phyloP scores from a whole-genome alignment of 2,888 invertebrate genomes.

The Lysandra bellargus region DNA sequence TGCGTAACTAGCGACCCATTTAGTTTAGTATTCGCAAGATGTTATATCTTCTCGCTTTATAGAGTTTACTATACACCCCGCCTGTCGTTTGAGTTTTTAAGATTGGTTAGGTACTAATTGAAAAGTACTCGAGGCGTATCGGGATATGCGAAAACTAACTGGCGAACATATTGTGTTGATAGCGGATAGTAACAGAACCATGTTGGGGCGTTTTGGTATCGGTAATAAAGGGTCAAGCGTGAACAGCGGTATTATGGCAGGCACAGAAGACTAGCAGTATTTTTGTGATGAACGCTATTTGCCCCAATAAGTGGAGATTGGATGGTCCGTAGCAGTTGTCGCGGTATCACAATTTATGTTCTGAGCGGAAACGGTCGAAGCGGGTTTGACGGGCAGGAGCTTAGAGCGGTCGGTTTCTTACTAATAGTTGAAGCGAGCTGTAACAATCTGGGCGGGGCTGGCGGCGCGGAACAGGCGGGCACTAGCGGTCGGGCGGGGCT shows the following conservation, averaged over 20 bases:
- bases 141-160: not conserved
- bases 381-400: not conserved
- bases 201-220: not conserved
- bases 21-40: not conserved
- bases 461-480: slow-evolving; percentile 31
- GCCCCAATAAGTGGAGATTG: not conserved
- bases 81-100: not conserved
- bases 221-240: not conserved
- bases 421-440: not conserved
- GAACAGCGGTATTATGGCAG: not conserved
- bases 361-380: not conserved
- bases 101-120: not conserved
- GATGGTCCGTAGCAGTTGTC: too few relatives aligned
- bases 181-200: not conserved
- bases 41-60: not conserved
- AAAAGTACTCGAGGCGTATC: not conserved
- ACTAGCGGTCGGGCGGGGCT: not conserved
- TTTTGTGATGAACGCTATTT: not conserved
- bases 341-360: too few relatives aligned
- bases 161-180: not conserved
- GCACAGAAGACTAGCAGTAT: not conserved
- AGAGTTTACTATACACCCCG: not conserved
- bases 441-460: slow-evolving; percentile 29
- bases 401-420: not conserved
- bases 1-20: not conserved